phyloP scores from a whole-genome alignment of 2,113 vertebrate genomes.

The Phasianus colchicus region DNA sequence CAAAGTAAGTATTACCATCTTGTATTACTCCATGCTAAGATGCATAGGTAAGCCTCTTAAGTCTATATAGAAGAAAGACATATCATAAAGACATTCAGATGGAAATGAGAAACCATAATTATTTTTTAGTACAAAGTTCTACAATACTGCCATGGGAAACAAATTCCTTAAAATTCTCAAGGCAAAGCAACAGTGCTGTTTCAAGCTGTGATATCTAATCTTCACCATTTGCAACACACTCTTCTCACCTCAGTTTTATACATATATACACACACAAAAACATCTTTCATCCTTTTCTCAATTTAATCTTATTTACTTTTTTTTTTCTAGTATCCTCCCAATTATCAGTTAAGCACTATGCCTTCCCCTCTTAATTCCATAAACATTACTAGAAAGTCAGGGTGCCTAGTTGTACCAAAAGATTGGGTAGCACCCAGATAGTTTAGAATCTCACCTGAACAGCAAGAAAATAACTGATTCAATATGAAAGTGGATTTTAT shows the following conservation, averaged over 20 bases:
- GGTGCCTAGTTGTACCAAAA: background rate
- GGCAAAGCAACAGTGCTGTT: background rate
- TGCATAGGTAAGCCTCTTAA: background rate
- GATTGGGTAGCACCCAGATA: background rate
- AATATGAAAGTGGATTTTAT: background rate
- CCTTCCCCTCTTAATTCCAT: slow-evolving; percentile 15
- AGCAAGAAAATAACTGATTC: background rate
- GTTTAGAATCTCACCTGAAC: background rate
- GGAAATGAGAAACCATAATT: background rate
- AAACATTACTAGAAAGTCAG: slow-evolving; percentile 45
- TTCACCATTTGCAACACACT: background rate
- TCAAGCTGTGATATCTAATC: background rate
- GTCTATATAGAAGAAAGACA: background rate
- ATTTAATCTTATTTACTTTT: slow-evolving; percentile 47
- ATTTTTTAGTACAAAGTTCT: background rate
- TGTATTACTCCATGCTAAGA: background rate
- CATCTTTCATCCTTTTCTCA: slow-evolving; percentile 27
- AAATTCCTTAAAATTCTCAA: background rate
- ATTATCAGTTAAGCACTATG: slow-evolving; percentile 29
- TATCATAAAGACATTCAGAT: accelerated
- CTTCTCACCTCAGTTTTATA: background rate
- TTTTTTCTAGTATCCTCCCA: slow-evolving; percentile 31
- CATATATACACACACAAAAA: background rate
- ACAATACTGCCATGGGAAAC: background rate
- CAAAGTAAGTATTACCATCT: background rate